Percentiles rank a stretch among this genome's conserved stretches.
Evolutionary conservation across 2,113 vertebrate genomes (phyloP).

Genomic region (Leucosticte australis): DNA sequence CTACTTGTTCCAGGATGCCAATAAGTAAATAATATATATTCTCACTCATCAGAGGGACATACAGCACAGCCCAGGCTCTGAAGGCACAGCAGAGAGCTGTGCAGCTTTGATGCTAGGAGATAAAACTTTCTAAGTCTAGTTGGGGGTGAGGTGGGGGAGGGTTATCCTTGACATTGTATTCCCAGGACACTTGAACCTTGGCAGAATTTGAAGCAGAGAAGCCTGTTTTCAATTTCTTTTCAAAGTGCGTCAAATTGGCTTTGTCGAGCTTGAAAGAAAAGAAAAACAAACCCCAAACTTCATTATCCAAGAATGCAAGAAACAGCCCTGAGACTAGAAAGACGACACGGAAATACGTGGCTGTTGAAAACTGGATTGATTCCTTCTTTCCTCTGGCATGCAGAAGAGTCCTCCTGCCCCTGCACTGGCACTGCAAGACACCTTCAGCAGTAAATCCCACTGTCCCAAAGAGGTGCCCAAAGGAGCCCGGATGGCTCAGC

Average conservation of each 20-base stretch:
- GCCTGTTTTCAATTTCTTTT: slow-evolving; percentile 18
- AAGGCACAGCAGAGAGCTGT: not conserved
- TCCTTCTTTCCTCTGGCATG: not conserved
- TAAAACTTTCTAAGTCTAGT: not conserved
- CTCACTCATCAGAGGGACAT: not conserved
- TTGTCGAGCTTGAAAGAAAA: not conserved
- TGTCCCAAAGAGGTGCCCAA: not conserved
- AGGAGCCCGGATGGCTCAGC: not conserved
- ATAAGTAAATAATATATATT: not conserved
- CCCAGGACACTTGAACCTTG: not conserved
- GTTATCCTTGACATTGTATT: not conserved
- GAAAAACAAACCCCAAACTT: not conserved
- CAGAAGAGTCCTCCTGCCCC: not conserved
- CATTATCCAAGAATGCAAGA: slow-evolving; percentile 4
- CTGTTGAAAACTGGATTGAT: not conserved
- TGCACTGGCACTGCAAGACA: not conserved
- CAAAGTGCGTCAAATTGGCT: slow-evolving; percentile 26
- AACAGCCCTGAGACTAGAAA: not conserved
- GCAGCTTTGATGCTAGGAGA: not conserved
- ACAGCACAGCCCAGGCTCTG: not conserved
- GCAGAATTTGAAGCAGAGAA: not conserved
- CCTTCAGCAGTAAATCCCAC: not conserved
- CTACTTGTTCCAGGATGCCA: not conserved
- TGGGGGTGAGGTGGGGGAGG: not conserved
- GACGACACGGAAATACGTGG: not conserved